Evolutionary conservation across 2,113 vertebrate genomes (phyloP).

Genomic region (Lamprotornis superbus): DNA sequence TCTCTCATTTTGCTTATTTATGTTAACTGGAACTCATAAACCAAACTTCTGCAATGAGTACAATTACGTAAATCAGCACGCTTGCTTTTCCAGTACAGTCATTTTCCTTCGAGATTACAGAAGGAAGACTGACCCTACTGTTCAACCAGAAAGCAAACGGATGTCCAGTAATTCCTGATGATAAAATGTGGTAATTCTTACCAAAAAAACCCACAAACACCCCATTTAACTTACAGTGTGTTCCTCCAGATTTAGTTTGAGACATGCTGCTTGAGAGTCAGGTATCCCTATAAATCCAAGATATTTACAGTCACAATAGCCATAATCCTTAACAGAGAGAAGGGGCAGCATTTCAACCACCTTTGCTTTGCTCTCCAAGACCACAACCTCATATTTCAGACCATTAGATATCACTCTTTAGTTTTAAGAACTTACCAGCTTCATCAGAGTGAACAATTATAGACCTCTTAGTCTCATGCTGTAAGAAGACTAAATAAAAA

Average conservation of each 20-base stretch:
- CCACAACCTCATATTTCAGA: background rate
- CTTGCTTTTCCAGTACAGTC: background rate
- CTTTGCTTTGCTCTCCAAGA: background rate
- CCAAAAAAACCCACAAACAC: background rate
- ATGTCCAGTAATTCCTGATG: background rate
- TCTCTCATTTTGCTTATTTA: background rate
- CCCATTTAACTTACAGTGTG: background rate
- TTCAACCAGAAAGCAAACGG: background rate
- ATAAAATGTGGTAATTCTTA: background rate
- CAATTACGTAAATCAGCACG: conserved; percentile 2
- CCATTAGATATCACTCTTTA: background rate
- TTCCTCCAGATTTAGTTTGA: background rate
- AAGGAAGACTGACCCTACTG: background rate
- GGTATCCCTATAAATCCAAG: background rate
- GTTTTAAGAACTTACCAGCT: background rate
- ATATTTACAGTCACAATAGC: background rate
- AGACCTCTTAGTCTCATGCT: background rate
- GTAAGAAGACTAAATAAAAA: background rate
- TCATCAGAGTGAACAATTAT: background rate
- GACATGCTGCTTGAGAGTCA: background rate
- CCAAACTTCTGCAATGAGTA: conserved; percentile 16
- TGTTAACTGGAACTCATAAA: conserved; percentile 6
- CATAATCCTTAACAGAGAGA: background rate
- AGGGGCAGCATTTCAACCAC: background rate
- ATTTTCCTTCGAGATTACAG: background rate